Evolutionary conservation across 2,888 invertebrate species (phyloP).

Genomic region (Zygothrica quintamaculata): DNA sequence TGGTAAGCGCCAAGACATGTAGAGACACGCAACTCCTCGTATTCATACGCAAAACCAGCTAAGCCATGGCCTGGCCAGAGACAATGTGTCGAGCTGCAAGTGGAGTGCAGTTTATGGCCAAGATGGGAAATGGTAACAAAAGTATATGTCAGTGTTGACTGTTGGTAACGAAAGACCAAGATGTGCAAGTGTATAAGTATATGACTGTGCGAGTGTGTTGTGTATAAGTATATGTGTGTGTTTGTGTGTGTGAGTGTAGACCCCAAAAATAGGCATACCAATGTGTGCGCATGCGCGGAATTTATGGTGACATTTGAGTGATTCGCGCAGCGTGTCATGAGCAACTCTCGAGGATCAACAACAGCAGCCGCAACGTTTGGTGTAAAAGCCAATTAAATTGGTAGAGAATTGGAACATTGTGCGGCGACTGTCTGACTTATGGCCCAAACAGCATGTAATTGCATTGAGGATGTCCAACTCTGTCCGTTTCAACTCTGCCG

Average conservation of each 20-base stretch:
- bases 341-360: constrained; percentile 54
- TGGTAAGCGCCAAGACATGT: constrained; percentile 74
- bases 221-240: constrained; percentile 8
- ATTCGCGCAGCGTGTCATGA: constrained; percentile 75
- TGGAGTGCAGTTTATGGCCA: constrained; percentile 44
- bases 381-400: constrained; percentile 76
- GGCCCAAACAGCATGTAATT: constrained; percentile 66
- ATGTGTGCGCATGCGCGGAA: constrained; percentile 81
- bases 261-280: constrained; percentile 77
- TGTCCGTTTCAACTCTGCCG: constrained; percentile 78
- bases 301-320: constrained; percentile 82
- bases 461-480: constrained; percentile 53
- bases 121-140: constrained; percentile 69
- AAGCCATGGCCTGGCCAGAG: constrained; percentile 6
- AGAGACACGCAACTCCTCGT: constrained; percentile 26
- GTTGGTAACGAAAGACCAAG: constrained; percentile 53
- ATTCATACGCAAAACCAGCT: constrained; percentile 40
- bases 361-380: constrained; percentile 41
- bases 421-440: constrained; percentile 54
- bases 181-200: constrained; percentile 17
- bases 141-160: constrained; percentile 31
- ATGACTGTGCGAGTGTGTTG: constrained; percentile 9
- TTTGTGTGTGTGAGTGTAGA: constrained; percentile 27
- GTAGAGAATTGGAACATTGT: constrained; percentile 72
- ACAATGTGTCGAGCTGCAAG: constrained; percentile 12